These are phyloP conservation scores for Microplitis deprimator DNA, from an alignment of 2,888 invertebrate genomes.

Conservation along the genomic window DNA sequence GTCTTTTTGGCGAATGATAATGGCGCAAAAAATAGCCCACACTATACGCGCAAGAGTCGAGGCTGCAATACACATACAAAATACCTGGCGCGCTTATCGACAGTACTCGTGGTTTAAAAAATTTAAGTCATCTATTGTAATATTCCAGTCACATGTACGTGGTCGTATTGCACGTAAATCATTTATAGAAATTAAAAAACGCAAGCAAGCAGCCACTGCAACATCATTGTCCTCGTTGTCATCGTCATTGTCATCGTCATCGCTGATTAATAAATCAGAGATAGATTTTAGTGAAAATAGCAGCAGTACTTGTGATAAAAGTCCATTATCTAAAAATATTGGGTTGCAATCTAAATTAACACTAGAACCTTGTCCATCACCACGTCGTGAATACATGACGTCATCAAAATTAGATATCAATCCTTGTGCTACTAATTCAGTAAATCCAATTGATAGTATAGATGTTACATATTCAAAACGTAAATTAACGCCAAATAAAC, in stretches of 20 bases:
- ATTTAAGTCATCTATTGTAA: slow-evolving; percentile 75
- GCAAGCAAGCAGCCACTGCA: slow-evolving; percentile 40
- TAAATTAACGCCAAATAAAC: slow-evolving; percentile 65
- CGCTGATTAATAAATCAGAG: neutral
- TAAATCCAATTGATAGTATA: slow-evolving; percentile 60
- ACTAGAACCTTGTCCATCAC: slow-evolving; percentile 47
- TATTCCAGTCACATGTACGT: slow-evolving; percentile 82
- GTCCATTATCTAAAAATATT: slow-evolving; percentile 1
- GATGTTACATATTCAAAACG: slow-evolving; percentile 65
- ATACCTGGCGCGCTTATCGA: slow-evolving; percentile 82
- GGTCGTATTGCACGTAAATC: slow-evolving; percentile 78
- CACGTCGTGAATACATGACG: slow-evolving; percentile 50
- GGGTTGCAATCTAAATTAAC: slow-evolving; percentile 32
- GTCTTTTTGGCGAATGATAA: slow-evolving; percentile 79
- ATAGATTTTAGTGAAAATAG: neutral
- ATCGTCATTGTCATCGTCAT: neutral
- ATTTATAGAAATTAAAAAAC: slow-evolving; percentile 71
- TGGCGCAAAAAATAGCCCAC: slow-evolving; percentile 74
- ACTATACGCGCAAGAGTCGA: slow-evolving; percentile 73
- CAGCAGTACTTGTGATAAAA: slow-evolving; percentile 14
- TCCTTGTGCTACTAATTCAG: slow-evolving; percentile 47
- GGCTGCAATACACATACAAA: slow-evolving; percentile 82
- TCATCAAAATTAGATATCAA: slow-evolving; percentile 64
- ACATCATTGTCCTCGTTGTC: neutral
- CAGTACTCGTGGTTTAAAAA: slow-evolving; percentile 79